Evolutionary conservation across 1,140 invertebrate genomes (phyloP), one percentile per base, ranked within the genome.

Genomic region (Contarinia nasturtii): DNA sequence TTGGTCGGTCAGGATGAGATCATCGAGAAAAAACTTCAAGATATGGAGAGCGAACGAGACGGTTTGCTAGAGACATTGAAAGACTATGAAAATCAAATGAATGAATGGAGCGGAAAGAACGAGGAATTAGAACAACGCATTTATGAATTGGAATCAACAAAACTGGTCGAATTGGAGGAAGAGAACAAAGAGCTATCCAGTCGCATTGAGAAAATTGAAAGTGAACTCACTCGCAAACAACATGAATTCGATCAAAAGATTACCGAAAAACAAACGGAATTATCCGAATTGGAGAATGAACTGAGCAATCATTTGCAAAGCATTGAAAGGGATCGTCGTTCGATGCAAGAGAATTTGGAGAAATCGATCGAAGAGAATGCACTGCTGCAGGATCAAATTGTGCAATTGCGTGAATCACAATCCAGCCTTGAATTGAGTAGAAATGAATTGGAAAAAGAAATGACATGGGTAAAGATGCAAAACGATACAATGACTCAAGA

Each of bases 301-400:
- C 67, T 76, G 47, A 74, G 72, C 50, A 63, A 59, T n/a, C 75
- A 79, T 57, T 66, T 77, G 47, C 66, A 74, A 54, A 67, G 69
- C 34, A 54, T 73, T 33, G 61, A 70, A 21, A 66, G 66, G 52
- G 70, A 75, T 56, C 66, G 61, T 7, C 65, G 69, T 40, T 53
- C 57, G 5, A 44, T 65, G 1, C n/a, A 50, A 59, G 63, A 77
- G 63, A 61, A 51, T 52, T 48, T 65, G 63, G 52, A 74, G 55
- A 61, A 68, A 53, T 52, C 70, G 0, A 54, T 70, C 44, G 65
- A 70, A 54, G 72, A 72, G 53, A 67, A 59, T 12, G 54, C 55
- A 27, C 54, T 67, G 49, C 64, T 73, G 37, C 70, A 59, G 51
- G 67, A 70, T 49, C 68, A 72, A 53, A 54, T 72, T 33, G 54